phyloP scores from a whole-genome alignment of 92 coral and sea anemone species.

The Parazoanthus swiftii region DNA sequence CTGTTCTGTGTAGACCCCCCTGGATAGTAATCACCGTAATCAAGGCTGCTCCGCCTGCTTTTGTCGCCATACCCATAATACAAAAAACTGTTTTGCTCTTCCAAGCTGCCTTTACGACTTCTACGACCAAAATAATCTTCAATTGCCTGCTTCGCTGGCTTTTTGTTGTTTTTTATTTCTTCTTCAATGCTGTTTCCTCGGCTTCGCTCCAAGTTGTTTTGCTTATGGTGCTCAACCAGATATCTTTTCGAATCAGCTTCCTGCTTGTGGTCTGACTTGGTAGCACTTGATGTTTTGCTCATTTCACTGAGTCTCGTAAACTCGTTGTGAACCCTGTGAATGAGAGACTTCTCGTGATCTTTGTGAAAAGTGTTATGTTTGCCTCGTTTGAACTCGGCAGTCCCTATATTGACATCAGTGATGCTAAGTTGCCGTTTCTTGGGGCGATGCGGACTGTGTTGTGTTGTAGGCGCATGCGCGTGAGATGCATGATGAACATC shows the following conservation, averaged over 20 bases:
- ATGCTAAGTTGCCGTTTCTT: background rate
- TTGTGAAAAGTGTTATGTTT: background rate
- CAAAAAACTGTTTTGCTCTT: constrained; percentile 15
- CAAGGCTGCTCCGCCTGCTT: constrained; percentile 47
- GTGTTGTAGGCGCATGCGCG: background rate
- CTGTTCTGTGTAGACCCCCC: constrained; percentile 42
- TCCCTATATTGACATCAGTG: background rate
- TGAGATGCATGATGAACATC: background rate
- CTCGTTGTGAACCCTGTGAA: constrained; percentile 21
- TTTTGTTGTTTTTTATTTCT: background rate
- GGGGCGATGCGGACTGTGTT: background rate
- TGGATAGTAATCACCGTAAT: constrained; percentile 36
- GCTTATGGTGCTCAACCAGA: constrained; percentile 15
- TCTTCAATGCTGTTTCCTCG: constrained; percentile 49
- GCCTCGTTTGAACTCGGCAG: background rate
- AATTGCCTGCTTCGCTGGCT: background rate
- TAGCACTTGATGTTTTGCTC: constrained; percentile 4
- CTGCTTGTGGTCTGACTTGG: constrained; percentile 1
- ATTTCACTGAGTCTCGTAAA: constrained; percentile 28
- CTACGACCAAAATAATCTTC: constrained; percentile 21
- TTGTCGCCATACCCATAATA: constrained; percentile 12
- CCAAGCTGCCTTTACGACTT: constrained; percentile 44
- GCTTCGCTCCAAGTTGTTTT: background rate
- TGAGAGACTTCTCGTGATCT: constrained; percentile 1
- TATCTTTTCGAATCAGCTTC: background rate